Evolutionary conservation across 1,140 invertebrate genomes (phyloP).

Genomic region (Asobara japonica): DNA sequence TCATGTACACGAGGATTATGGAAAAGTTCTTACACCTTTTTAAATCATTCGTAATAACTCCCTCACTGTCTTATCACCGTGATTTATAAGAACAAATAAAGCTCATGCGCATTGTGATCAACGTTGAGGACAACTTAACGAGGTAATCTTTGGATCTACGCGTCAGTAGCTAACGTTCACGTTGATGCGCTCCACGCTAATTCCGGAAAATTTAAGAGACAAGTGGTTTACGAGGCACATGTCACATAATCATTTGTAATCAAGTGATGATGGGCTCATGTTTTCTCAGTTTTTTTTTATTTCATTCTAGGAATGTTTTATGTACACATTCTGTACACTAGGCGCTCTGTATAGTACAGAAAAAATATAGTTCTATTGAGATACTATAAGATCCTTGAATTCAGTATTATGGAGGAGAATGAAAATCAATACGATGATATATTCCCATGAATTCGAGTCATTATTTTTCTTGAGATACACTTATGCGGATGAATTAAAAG

Average conservation of each 20-base stretch:
- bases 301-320: no score
- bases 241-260: neutral
- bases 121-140: constrained; percentile 56
- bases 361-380: no score
- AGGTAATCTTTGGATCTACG: constrained; percentile 57
- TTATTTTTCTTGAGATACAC: no score
- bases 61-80: constrained; percentile 55
- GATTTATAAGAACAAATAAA: constrained; percentile 64
- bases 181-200: neutral
- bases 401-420: no score
- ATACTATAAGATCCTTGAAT: no score
- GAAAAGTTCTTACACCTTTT: constrained; percentile 4
- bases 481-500: no score
- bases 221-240: neutral
- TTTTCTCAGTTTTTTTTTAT: neutral
- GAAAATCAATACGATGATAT: no score
- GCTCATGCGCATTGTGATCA: constrained; percentile 50
- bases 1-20: neutral
- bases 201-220: neutral
- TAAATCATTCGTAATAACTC: neutral
- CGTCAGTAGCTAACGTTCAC: constrained; percentile 43
- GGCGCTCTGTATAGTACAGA: no score
- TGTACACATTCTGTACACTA: no score
- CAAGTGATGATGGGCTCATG: neutral
- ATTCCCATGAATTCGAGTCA: no score